phyloP scores from a whole-genome alignment of 2,113 vertebrate genomes.

The Gulo gulo region DNA sequence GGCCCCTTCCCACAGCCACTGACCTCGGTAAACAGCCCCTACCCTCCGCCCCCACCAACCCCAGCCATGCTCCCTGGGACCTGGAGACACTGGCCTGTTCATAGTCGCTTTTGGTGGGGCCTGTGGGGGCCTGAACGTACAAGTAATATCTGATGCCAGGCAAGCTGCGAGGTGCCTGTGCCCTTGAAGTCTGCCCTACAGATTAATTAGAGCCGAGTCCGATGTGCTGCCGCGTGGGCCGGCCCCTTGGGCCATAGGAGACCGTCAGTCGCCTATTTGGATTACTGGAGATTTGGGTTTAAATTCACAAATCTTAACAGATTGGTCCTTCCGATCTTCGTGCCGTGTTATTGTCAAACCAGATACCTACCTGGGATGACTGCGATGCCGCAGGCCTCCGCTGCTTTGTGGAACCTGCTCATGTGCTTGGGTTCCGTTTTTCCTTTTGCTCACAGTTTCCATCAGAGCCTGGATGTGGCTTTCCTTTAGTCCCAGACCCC shows the following conservation, averaged over 20 bases:
- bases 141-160: not conserved
- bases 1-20: not conserved
- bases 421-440: not conserved
- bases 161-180: not conserved
- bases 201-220: constrained; percentile 47
- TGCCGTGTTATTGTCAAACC: not conserved
- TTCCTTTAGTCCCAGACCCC: not conserved
- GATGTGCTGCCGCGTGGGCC: not conserved
- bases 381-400: not conserved
- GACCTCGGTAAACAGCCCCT: not conserved
- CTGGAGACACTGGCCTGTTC: not conserved
- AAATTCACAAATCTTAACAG: not conserved
- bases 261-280: not conserved
- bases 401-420: not conserved
- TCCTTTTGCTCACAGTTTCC: not conserved
- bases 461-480: not conserved
- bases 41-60: too few relatives aligned
- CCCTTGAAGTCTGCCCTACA: constrained; percentile 55
- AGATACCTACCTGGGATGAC: not conserved
- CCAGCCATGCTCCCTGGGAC: not conserved
- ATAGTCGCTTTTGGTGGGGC: not conserved
- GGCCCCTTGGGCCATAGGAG: not conserved
- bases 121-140: accelerated
- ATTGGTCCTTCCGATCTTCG: not conserved
- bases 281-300: not conserved